Evolutionary conservation across 2,797 vertebrate species (phyloP).

Genomic region (Hydrocynus forskahlii): DNA sequence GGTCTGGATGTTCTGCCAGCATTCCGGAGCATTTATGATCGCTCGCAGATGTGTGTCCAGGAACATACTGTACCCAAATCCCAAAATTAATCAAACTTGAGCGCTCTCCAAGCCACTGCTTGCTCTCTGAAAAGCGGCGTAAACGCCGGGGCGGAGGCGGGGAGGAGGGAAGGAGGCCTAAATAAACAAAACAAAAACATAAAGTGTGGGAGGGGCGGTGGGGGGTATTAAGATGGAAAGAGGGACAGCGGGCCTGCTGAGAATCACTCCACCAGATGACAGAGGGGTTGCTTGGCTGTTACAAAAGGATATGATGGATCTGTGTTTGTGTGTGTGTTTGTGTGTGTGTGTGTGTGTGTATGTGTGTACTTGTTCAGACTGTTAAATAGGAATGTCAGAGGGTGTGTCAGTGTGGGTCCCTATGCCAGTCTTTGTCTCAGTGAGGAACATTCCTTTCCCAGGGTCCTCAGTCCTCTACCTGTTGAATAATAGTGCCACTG

Average conservation of each 20-base stretch:
- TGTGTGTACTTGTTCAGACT: slow-evolving; percentile 17
- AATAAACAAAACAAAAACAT: slow-evolving; percentile 55
- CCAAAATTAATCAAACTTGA: slow-evolving; percentile 99
- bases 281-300: slow-evolving; percentile 22
- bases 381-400: slow-evolving; percentile 34
- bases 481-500: background rate
- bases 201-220: slow-evolving; percentile 54
- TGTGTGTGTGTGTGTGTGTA: slow-evolving; percentile 24
- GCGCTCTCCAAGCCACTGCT: slow-evolving; percentile 92
- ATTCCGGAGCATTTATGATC: slow-evolving; percentile 99
- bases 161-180: slow-evolving; percentile 43
- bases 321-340: slow-evolving; percentile 18
- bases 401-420: slow-evolving; percentile 59
- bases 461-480: slow-evolving; percentile 27
- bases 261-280: slow-evolving; percentile 64
- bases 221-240: slow-evolving; percentile 72
- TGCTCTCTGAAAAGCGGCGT: slow-evolving; percentile 79
- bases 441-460: slow-evolving; percentile 9
- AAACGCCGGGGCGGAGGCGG: slow-evolving; percentile 59
- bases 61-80: slow-evolving; percentile 99
- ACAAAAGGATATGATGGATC: slow-evolving; percentile 34
- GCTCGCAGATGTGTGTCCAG: slow-evolving; percentile 99
- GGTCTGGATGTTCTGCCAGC: slow-evolving; percentile 99
- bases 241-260: slow-evolving; percentile 65
- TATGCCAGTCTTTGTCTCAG: slow-evolving; percentile 23